Evolutionary conservation across 2,888 invertebrate genomes (phyloP), one percentile per base, ranked within the genome.

Genomic region (Meghimatium bilineatum): DNA sequence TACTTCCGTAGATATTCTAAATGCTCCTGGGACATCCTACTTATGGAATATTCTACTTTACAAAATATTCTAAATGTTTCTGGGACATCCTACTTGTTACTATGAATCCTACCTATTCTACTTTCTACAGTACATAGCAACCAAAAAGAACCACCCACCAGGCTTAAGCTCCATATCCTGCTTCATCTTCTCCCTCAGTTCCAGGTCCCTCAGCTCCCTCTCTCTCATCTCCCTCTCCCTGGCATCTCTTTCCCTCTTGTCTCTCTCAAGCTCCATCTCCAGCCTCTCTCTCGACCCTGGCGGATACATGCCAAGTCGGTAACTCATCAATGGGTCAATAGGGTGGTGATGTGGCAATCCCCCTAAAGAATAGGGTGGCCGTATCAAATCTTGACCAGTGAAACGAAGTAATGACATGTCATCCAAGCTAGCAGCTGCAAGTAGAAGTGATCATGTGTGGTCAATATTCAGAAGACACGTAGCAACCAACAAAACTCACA

Each of bases 281-380:
- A 95, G 89, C 87, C 94, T 93, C 91, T 95, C 95, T 89, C 96
- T 90, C 81, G 96, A 96, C 29, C 96, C 93, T 1, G 93, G 8
- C 93, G 56, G 96, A 91, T 96, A 97, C 96, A 97, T 96, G 83
- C 95, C 89, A n/a, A 92, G 95, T 85, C 96, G 94, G 91, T 96
- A 96, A 91, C 97, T 97, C 92, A 97, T 97, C 76, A 97, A 96
- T 0, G 97, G 97, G 93, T 97, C 97, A 94, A 97, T 96, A 8
- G 69, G 96, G 1, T 96, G 95, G 1, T 96, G 95, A 56, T 85
- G 80, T 36, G 72, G 78, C 79, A 95, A 95, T 20, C 92, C 90
- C 80, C 92, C 90, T 82, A 89, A 80, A 76, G 85, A 85, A 82
- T 92, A 90, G 0, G 90, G 90, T 83, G 89, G 86, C 32, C 85